Evolutionary conservation across 2,888 invertebrate genomes (phyloP).

Genomic region (Cataglyphis livida): DNA sequence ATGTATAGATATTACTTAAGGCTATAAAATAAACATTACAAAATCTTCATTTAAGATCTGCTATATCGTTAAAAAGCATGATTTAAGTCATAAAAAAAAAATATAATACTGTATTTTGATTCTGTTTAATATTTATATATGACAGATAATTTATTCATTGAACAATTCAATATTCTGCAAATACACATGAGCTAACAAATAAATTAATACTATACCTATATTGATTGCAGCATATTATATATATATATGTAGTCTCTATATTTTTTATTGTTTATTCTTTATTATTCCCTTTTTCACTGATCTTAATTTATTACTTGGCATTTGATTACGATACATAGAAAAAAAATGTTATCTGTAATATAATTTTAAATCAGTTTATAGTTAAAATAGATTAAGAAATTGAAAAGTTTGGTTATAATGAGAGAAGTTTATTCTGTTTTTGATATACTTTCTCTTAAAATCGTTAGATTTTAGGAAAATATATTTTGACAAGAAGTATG

Average conservation of each 20-base stretch:
- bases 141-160: conserved; percentile 46
- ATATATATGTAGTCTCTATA: not conserved
- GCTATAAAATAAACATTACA: conserved; percentile 60
- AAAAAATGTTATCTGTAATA: not conserved
- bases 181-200: conserved; percentile 47
- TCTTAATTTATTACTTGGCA: conserved; percentile 16
- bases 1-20: conserved; percentile 70
- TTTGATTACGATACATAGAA: not conserved
- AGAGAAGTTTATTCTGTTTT: not conserved
- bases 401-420: not conserved
- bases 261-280: not conserved
- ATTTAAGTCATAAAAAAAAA: conserved; percentile 53
- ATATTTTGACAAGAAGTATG: not conserved
- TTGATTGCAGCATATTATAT: conserved; percentile 16
- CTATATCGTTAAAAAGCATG: conserved; percentile 52
- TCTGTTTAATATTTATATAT: conserved; percentile 52
- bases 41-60: conserved; percentile 57
- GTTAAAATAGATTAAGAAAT: conserved; percentile 5
- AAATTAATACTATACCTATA: conserved; percentile 37
- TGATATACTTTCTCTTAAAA: not conserved
- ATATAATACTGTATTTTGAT: conserved; percentile 30
- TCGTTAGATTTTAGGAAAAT: not conserved
- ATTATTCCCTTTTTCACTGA: not conserved
- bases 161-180: conserved; percentile 51
- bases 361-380: conserved; percentile 2